Evolutionary conservation across 1,140 invertebrate genomes (phyloP).

Genomic region (Papilio dardanus): DNA sequence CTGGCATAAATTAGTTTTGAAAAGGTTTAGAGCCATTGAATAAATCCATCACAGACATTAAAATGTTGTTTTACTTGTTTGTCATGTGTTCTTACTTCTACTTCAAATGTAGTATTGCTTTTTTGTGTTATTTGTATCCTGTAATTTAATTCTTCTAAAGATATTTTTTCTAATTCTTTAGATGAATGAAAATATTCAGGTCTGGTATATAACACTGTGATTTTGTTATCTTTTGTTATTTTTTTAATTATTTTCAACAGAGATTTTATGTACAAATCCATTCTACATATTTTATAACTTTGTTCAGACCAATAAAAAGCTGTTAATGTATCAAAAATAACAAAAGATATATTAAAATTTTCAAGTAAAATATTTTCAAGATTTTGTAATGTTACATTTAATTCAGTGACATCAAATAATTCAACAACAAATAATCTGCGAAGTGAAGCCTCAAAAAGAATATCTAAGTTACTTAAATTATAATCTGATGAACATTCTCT

Average conservation of each 20-base stretch:
- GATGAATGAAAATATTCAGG: constrained; percentile 67
- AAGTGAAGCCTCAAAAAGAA: constrained; percentile 45
- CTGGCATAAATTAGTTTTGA: constrained; percentile 26
- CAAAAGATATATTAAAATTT: constrained; percentile 60
- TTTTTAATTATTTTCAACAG: constrained; percentile 62
- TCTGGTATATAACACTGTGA: constrained; percentile 62
- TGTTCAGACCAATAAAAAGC: constrained; percentile 78
- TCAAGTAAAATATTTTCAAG: constrained; percentile 64
- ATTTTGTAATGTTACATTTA: constrained; percentile 63
- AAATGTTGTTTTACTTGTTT: constrained; percentile 49
- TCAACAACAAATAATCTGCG: constrained; percentile 60
- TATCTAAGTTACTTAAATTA: constrained; percentile 44
- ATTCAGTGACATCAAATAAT: constrained; percentile 63
- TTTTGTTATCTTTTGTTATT: constrained; percentile 64
- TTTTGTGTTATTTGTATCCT: constrained; percentile 55
- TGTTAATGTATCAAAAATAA: constrained; percentile 67
- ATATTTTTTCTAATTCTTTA: constrained; percentile 59
- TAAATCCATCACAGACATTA: constrained; percentile 47
- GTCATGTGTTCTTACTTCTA: constrained; percentile 52
- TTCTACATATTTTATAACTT: constrained; percentile 66
- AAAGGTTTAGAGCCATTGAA: constrained; percentile 52
- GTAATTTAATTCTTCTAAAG: constrained; percentile 56
- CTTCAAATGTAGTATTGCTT: constrained; percentile 44
- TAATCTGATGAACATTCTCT: constrained; percentile 30
- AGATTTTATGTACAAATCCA: constrained; percentile 69